Conservation (phyloP, 2,797 vertebrate genomes). For the Cichlasoma orientale region DNA sequence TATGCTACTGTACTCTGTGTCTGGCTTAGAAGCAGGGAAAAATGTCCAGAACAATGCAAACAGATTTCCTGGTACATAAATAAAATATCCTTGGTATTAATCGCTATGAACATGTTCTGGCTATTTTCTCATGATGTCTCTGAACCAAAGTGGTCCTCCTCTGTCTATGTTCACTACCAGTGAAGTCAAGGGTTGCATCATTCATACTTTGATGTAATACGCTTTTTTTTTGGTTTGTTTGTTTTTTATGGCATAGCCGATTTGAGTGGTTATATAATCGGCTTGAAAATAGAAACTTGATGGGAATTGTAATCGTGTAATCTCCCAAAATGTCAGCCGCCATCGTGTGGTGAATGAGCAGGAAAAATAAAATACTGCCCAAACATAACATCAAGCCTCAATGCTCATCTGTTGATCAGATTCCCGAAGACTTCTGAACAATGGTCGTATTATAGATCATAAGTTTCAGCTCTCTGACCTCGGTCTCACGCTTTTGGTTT, state of each 20-base stretch:
- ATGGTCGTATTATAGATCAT: neutral
- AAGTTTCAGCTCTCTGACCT: neutral
- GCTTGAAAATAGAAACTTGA: conserved; percentile 49
- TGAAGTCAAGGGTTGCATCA: conserved; percentile 15
- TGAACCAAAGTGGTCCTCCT: neutral
- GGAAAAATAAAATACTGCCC: neutral
- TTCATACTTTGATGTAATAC: conserved; percentile 20
- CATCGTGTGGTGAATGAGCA: conserved; percentile 14
- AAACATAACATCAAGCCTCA: neutral
- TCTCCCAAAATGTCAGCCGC: conserved; percentile 45
- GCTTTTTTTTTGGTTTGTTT: rapidly evolving
- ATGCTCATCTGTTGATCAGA: neutral
- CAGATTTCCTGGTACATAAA: conserved; percentile 73
- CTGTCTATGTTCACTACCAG: neutral
- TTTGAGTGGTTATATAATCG: conserved; percentile 52
- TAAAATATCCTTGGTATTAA: conserved; percentile 73
- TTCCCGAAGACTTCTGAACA: neutral
- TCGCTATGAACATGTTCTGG: conserved; percentile 20
- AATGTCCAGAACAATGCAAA: conserved; percentile 77
- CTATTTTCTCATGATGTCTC: neutral
- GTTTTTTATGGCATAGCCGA: conserved; percentile 29
- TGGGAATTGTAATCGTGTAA: conserved; percentile 57
- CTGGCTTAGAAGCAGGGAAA: conserved; percentile 75
- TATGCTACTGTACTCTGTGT: conserved; percentile 76
- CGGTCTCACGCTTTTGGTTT: too few relatives aligned